A percentile compares a stretch with the other conserved stretches of the same genome.
These are phyloP conservation scores for Drosophila miranda DNA, from an alignment of 1,140 invertebrate genomes.

Conservation along the genomic window DNA sequence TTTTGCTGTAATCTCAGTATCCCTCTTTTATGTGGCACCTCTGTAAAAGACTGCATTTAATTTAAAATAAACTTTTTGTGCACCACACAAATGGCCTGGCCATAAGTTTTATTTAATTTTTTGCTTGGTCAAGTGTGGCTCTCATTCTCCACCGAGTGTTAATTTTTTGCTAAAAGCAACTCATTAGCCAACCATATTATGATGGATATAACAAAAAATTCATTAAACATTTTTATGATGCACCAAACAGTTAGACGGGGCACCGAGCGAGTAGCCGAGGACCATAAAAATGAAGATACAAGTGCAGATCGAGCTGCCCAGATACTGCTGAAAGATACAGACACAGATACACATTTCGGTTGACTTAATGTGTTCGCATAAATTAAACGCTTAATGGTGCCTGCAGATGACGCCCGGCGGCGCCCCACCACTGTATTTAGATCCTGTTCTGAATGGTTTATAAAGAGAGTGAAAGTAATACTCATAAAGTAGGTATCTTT, in stretches of 20 bases:
- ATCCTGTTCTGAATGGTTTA: conserved; percentile 35
- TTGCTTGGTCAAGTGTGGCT: conserved; percentile 16
- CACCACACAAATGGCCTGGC: neutral
- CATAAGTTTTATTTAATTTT: conserved; percentile 5
- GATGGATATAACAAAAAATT: conserved; percentile 44
- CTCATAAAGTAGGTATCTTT: conserved; percentile 13
- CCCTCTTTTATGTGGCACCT: neutral
- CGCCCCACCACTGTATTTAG: conserved; percentile 24
- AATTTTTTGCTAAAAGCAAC: conserved; percentile 49
- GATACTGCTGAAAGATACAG: conserved; percentile 23
- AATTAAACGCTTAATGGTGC: conserved; percentile 41
- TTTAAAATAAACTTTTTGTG: conserved; percentile 7
- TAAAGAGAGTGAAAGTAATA: conserved; percentile 11
- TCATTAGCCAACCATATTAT: conserved; percentile 43
- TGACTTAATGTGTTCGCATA: conserved; percentile 41
- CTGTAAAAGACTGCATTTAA: conserved; percentile 7
- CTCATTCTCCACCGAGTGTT: conserved; percentile 15
- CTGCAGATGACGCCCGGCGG: conserved; percentile 28
- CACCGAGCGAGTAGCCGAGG: conserved; percentile 12
- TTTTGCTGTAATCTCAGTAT: no score
- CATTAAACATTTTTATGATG: conserved; percentile 61
- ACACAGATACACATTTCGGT: neutral
- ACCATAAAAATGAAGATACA: conserved; percentile 38
- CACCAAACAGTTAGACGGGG: conserved; percentile 37
- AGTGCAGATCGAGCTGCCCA: conserved; percentile 15